Evolutionary conservation across 2,888 invertebrate species (phyloP).

Genomic region (Drosophila pullipes): DNA sequence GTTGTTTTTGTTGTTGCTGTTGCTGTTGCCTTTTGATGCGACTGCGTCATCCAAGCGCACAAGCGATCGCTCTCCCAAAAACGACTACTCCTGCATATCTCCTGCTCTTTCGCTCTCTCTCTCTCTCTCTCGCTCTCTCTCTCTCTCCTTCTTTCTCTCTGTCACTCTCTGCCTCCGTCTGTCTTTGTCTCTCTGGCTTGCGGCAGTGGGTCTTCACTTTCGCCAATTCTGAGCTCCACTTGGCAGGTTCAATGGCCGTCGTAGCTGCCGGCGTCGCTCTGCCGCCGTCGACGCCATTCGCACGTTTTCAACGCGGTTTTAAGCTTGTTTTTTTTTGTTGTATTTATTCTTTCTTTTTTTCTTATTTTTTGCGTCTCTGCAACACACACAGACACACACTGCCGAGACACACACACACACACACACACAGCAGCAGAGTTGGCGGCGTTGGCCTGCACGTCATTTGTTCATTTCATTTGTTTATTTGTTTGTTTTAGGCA

Average conservation of each 20-base stretch:
- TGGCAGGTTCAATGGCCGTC: constrained; percentile 76
- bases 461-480: constrained; percentile 46
- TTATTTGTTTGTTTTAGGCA: constrained; percentile 49
- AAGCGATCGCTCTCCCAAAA: constrained; percentile 24
- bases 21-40: constrained; percentile 61
- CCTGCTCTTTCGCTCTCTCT: constrained; percentile 7
- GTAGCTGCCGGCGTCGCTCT: constrained; percentile 34
- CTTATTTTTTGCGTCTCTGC: constrained; percentile 24
- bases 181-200: constrained; percentile 60
- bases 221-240: constrained; percentile 82
- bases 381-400: constrained; percentile 3
- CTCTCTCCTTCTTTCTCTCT: constrained; percentile 26
- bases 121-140: constrained; percentile 5
- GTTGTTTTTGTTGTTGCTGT: constrained; percentile 46
- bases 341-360: constrained; percentile 30
- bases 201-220: constrained; percentile 83
- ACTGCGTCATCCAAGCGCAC: constrained; percentile 69
- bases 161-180: constrained; percentile 9
- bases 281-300: constrained; percentile 66
- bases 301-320: constrained; percentile 67
- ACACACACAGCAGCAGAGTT: not conserved
- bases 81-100: constrained; percentile 14
- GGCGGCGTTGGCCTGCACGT: constrained; percentile 15
- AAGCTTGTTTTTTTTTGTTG: constrained; percentile 34
- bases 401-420: not conserved